Evolutionary conservation across 2,113 vertebrate species (phyloP), one percentile per base, ranked within the genome.

Genomic region (Cynocephalus volans): DNA sequence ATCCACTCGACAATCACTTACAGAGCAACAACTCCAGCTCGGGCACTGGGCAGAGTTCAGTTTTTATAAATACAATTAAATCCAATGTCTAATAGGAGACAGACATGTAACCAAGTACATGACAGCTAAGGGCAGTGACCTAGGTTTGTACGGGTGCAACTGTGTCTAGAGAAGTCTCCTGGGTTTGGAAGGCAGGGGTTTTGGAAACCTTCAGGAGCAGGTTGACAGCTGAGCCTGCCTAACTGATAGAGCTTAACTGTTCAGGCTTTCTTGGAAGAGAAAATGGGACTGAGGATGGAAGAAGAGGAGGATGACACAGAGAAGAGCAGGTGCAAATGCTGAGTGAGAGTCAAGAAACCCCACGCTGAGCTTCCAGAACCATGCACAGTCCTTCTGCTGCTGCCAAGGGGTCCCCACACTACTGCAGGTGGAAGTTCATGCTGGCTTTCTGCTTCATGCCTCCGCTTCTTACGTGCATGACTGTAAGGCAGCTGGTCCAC

Each of bases 361-460:
- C n/a, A 67, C 0, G 3, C 19, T 48, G 36, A 14, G 8, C 58
- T 69, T 33, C 18, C 3, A 36, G 13, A 77, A 31, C 31, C 3
- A 41, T 0, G 31, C 26, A 6, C 28, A 3, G 23, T 56, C 28
- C 10, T 1, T 2, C 10, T 24, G 18, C 24, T 28, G 15, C 21
- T n/a, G 50, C 18, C 18, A 2, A 0, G 19, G n/a, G n/a, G 28
- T 6, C 21, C 33, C 13, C 3, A 18, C 6, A 18, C 7, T 17
- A 33, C 3, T 2, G 0, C 0, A 28, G n/a, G 52, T 10, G 10
- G 26, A 26, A 13, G 15, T 15, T 56, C 19, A 23, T 0, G 80
- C 18, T 13, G 26, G 11, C 11, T 14, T 73, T 28, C 65, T 21
- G 41, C 19, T 13, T 79, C 75, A 17, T 33, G 50, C 26, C 33